A percentile compares a stretch with the other conserved stretches of the same genome.
Conservation (phyloP, 2,797 vertebrate species). For the Acridotheres tristis region DNA sequence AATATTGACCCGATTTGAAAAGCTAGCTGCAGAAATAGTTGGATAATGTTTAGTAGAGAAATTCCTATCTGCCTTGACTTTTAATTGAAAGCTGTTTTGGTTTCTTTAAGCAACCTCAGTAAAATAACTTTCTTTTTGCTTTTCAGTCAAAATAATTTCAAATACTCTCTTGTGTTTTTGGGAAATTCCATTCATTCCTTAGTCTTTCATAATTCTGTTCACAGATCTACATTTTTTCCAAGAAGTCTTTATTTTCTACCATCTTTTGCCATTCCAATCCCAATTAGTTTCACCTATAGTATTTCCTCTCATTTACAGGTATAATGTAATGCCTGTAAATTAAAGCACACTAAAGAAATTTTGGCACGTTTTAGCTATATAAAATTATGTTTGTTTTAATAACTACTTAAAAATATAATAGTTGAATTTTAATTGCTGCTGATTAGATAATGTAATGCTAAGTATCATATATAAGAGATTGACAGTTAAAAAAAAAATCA, state of each 20-base stretch:
- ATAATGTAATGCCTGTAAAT: not conserved
- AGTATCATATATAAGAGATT: not conserved
- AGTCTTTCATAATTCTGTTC: not conserved
- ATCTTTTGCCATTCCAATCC: not conserved
- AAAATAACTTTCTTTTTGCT: not conserved
- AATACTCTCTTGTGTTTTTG: not conserved
- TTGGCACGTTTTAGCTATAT: not conserved
- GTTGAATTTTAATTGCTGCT: not conserved
- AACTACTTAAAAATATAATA: not conserved
- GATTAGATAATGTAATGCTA: not conserved
- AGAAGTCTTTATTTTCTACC: not conserved
- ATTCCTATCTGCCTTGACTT: not conserved
- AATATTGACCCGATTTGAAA: not conserved
- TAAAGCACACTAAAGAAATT: not conserved
- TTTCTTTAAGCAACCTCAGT: not conserved
- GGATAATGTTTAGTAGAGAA: not conserved
- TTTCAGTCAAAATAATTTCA: slow-evolving; percentile 7
- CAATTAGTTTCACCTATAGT: not conserved
- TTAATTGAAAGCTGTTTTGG: not conserved
- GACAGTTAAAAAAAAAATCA: not conserved
- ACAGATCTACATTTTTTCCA: not conserved
- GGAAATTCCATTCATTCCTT: not conserved
- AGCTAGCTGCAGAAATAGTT: not conserved
- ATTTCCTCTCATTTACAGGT: not conserved
- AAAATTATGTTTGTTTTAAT: not conserved